Evolutionary conservation across 2,797 vertebrate genomes (phyloP).

Genomic region (Propithecus deckenii): DNA sequence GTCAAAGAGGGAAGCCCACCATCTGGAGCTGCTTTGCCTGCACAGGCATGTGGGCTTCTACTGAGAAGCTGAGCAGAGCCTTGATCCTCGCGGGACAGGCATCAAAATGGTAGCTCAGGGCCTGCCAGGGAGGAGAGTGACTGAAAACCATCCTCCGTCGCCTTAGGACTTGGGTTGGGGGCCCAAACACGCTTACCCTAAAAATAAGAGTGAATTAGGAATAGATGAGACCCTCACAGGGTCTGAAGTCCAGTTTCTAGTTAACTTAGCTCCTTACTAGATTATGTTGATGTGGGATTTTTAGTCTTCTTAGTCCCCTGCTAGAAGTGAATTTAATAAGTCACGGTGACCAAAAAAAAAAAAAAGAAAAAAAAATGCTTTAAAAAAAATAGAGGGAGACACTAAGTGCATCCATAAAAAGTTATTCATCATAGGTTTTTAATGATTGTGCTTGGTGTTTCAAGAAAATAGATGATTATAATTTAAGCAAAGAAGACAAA

Average conservation of each 20-base stretch:
- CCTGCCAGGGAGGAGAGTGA: accelerated
- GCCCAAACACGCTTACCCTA: neutral
- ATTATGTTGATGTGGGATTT: neutral
- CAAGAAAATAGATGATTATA: neutral
- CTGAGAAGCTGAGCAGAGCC: neutral
- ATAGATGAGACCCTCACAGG: too few relatives aligned
- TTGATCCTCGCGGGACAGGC: neutral
- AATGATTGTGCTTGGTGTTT: neutral
- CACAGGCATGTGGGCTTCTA: too few relatives aligned
- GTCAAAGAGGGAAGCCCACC: neutral
- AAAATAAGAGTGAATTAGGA: neutral
- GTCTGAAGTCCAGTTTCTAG: neutral
- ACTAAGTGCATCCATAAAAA: neutral
- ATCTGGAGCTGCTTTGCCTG: neutral
- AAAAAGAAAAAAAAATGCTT: neutral
- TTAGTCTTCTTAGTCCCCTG: neutral
- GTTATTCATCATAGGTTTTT: neutral
- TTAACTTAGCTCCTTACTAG: neutral
- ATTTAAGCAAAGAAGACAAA: neutral
- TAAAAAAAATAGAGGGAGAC: neutral
- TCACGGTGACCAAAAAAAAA: neutral
- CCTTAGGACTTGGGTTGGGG: neutral
- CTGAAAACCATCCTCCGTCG: accelerated
- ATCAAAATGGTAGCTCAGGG: neutral
- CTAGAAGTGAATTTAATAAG: neutral